A percentile compares a stretch with the other conserved stretches of the same genome.
Evolutionary conservation across 2,113 vertebrate genomes (phyloP).

Genomic region (Pluvianellus socialis): DNA sequence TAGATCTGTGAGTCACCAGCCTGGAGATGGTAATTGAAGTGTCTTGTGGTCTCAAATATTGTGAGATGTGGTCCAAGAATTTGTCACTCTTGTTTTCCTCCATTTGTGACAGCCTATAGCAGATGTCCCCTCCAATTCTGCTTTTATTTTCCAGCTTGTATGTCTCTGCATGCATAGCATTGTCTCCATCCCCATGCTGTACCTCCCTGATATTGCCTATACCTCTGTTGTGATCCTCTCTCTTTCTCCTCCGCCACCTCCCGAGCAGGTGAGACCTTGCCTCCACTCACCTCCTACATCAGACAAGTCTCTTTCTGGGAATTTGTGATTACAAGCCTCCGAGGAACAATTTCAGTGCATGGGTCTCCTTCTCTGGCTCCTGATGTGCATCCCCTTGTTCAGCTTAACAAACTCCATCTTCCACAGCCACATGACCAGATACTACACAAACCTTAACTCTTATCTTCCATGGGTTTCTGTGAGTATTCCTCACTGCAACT

Average conservation of each 20-base stretch:
- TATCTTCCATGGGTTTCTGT: background rate
- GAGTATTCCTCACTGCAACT: background rate
- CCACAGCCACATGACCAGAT: background rate
- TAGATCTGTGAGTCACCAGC: background rate
- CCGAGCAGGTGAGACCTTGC: background rate
- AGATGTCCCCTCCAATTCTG: background rate
- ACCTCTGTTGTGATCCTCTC: background rate
- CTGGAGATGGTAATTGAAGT: background rate
- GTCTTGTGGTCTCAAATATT: background rate
- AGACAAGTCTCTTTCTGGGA: background rate
- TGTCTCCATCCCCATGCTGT: accelerated
- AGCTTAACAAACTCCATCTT: background rate
- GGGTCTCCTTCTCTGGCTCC: background rate
- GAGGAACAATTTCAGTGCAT: background rate
- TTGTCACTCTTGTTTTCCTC: background rate
- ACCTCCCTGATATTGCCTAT: background rate
- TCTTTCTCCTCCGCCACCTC: background rate
- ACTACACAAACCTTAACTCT: background rate
- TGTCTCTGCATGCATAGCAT: background rate
- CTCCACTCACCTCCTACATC: background rate
- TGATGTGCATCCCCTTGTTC: background rate
- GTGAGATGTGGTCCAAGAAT: background rate
- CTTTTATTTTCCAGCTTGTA: background rate
- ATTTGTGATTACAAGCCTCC: background rate
- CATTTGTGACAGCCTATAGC: background rate